Percentiles rank a stretch among this genome's conserved stretches.
These are phyloP conservation scores for Cancer borealis DNA, from an alignment of 2,888 invertebrate species.

Conservation along the genomic window DNA sequence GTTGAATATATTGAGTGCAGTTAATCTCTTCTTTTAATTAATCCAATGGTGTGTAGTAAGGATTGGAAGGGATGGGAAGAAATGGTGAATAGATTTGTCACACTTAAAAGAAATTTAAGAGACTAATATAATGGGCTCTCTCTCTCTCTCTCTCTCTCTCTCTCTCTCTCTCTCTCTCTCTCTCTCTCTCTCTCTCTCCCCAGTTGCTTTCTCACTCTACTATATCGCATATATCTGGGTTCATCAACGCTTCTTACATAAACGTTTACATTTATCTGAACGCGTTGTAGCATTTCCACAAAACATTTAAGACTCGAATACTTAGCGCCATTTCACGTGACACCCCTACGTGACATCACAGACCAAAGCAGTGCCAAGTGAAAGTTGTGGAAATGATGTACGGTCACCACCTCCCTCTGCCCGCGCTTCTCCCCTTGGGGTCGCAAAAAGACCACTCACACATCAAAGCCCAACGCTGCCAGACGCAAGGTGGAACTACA, in stretches of 20 bases:
- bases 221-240: not conserved
- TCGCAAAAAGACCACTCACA: not conserved
- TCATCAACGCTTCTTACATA: not conserved
- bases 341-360: not conserved
- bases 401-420: not conserved
- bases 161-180: not conserved
- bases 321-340: not conserved
- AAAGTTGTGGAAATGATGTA: not conserved
- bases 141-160: conserved; percentile 20
- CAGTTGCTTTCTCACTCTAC: not conserved
- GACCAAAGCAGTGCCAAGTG: not conserved
- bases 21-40: not conserved
- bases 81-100: not conserved
- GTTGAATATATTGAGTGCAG: not conserved
- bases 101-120: not conserved
- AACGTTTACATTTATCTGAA: not conserved
- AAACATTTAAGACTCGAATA: not conserved
- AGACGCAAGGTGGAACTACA: not conserved
- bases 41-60: not conserved
- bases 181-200: not conserved
- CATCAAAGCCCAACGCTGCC: not conserved
- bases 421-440: not conserved
- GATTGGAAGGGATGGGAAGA: not conserved
- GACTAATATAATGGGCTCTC: not conserved
- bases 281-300: not conserved